phyloP scores from a whole-genome alignment of 2,888 invertebrate species.

The Acanthosepion lycidas region DNA sequence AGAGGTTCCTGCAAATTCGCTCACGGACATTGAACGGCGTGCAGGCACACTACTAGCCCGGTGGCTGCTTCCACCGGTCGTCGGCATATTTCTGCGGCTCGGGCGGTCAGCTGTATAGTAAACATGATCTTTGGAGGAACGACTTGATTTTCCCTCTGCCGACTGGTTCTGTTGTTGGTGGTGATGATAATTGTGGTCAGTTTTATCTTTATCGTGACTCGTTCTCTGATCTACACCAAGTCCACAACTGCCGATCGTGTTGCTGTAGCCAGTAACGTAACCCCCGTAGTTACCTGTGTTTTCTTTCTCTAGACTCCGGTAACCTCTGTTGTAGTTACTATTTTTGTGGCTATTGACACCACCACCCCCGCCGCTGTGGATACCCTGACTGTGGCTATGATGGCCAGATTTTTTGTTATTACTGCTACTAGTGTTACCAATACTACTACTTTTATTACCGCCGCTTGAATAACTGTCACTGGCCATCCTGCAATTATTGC shows the following conservation, averaged over 20 bases:
- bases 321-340: background rate
- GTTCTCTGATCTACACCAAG: background rate
- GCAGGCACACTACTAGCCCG: conserved; percentile 47
- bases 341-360: background rate
- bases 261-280: conserved; percentile 38
- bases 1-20: conserved; percentile 42
- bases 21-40: conserved; percentile 8
- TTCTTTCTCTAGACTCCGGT: background rate
- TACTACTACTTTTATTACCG: background rate
- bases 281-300: conserved; percentile 23
- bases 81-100: conserved; percentile 42
- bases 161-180: background rate
- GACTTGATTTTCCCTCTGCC: background rate
- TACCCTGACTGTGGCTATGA: background rate
- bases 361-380: background rate
- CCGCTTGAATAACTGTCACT: background rate
- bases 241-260: conserved; percentile 45
- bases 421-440: conserved; percentile 14
- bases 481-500: background rate
- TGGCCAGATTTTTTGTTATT: background rate
- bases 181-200: too few species aligned
- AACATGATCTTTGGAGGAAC: conserved; percentile 43
- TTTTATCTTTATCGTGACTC: background rate
- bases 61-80: conserved; percentile 44
- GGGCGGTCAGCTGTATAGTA: conserved; percentile 46